A percentile compares a stretch with the other conserved stretches of the same genome.
These are phyloP conservation scores for Trachops cirrhosus DNA, from an alignment of 2,797 vertebrate genomes.

Conservation along the genomic window DNA sequence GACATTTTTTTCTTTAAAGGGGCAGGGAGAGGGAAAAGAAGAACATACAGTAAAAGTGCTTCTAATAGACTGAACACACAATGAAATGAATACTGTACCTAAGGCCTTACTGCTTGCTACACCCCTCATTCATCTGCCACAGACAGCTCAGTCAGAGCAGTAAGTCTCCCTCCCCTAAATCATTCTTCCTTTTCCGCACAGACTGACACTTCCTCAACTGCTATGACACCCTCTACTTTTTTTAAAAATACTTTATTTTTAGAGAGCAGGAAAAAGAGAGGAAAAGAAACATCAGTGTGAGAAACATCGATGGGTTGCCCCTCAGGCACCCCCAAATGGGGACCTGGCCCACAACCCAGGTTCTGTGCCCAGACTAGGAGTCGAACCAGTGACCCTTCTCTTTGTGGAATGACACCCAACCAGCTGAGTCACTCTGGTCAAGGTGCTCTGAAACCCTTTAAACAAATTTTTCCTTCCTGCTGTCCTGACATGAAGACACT, in stretches of 20 bases:
- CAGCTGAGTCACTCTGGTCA: not conserved
- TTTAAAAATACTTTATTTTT: no score
- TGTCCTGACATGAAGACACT: not conserved
- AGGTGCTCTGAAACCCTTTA: not conserved
- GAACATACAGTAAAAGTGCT: not conserved
- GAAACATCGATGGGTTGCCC: not conserved
- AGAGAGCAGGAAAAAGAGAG: not conserved
- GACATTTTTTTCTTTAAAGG: not conserved
- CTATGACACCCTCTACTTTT: not conserved
- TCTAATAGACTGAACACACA: not conserved
- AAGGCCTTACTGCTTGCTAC: not conserved
- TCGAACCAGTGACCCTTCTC: not conserved
- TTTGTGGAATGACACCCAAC: not conserved
- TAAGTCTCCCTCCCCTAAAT: not conserved
- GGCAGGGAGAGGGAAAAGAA: not conserved
- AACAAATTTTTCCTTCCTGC: not conserved
- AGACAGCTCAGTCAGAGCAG: not conserved
- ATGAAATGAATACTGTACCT: not conserved
- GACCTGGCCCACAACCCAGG: not conserved
- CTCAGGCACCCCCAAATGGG: not conserved
- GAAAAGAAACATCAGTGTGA: not conserved
- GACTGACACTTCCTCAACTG: not conserved
- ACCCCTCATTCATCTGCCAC: not conserved
- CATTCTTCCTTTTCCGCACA: not conserved
- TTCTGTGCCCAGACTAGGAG: not conserved